phyloP scores from a whole-genome alignment of 2,888 invertebrate genomes.

The Nasonia oneida region DNA sequence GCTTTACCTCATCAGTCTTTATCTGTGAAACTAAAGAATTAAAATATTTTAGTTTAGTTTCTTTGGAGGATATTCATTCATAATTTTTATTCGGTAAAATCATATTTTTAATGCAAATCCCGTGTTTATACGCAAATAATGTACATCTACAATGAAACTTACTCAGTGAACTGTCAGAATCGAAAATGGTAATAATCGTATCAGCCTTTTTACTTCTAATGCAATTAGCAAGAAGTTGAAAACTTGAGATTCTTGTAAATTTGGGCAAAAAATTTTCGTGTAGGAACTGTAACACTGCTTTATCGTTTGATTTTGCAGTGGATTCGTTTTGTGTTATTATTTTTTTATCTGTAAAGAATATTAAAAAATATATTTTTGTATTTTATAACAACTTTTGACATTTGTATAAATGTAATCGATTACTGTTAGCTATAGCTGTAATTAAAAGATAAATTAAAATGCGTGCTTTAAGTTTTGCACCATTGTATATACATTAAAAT shows the following conservation, averaged over 20 bases:
- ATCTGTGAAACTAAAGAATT: background rate
- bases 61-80: too few relatives aligned
- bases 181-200: conserved; percentile 37
- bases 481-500: background rate
- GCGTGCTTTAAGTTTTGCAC: too few relatives aligned
- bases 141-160: background rate
- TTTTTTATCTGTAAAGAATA: conserved; percentile 14
- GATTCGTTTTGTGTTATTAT: background rate
- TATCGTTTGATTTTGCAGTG: conserved; percentile 1
- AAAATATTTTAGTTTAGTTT: background rate
- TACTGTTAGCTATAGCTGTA: too few relatives aligned
- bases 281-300: conserved; percentile 24
- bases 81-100: background rate
- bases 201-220: conserved; percentile 28
- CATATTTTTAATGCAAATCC: too few relatives aligned
- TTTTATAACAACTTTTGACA: too few relatives aligned
- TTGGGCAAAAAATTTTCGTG: conserved; percentile 3
- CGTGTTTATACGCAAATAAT: too few relatives aligned
- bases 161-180: conserved; percentile 40
- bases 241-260: conserved; percentile 23
- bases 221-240: conserved; percentile 39
- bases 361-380: background rate
- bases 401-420: too few relatives aligned
- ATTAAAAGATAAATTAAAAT: too few relatives aligned
- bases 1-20: conserved; percentile 18